Percentiles rank a stretch among this genome's conserved stretches.
These are phyloP conservation scores for Metacarcinus magister DNA, from an alignment of 2,888 invertebrate species.

Conservation along the genomic window DNA sequence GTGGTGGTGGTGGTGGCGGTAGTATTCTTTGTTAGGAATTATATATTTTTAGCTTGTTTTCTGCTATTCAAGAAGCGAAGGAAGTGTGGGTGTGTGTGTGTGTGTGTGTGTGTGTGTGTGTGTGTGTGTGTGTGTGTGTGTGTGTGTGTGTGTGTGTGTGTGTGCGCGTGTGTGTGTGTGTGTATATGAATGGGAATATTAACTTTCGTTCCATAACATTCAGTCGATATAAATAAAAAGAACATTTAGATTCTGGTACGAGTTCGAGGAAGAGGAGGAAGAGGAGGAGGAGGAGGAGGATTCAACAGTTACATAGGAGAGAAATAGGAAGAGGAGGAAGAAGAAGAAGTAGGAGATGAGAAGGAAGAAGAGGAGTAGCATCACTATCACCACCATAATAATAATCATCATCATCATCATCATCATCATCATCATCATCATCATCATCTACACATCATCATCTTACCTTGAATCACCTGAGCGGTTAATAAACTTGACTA, in stretches of 20 bases:
- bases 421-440: neutral
- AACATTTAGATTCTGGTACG: neutral
- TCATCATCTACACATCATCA: neutral
- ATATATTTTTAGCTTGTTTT: too few species aligned
- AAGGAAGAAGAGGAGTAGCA: neutral
- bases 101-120: neutral
- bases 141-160: neutral
- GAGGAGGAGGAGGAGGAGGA: neutral
- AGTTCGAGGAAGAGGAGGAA: neutral
- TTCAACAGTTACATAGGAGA: too few species aligned
- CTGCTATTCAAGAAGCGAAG: neutral
- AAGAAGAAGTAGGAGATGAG: neutral
- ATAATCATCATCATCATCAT: constrained; percentile 15
- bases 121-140: constrained; percentile 2
- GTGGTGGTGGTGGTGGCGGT: neutral
- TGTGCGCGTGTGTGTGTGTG: constrained; percentile 11
- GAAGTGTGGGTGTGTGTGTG: too few species aligned
- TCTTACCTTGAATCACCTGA: constrained; percentile 13
- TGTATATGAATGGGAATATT: neutral
- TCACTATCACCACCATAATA: too few species aligned
- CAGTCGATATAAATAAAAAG: constrained; percentile 9
- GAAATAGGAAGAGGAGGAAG: neutral
- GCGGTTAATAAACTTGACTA: constrained; percentile 58
- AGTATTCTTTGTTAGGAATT: neutral
- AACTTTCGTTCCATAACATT: neutral